phyloP scores from a whole-genome alignment of 2,113 vertebrate genomes.

The Nerophis lumbriciformis region DNA sequence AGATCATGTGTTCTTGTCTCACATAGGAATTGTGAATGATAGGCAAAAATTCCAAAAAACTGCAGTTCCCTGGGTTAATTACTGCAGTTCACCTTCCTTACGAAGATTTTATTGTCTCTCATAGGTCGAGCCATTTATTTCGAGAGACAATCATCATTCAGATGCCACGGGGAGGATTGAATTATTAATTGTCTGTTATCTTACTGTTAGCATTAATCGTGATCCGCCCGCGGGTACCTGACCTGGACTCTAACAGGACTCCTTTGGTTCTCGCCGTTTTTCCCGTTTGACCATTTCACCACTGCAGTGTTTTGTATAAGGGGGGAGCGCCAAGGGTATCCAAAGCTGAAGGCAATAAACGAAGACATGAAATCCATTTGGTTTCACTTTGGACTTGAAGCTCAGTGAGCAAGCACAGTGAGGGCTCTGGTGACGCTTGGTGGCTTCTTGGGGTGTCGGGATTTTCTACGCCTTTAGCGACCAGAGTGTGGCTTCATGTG shows the following conservation, averaged over 20 bases:
- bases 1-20: no score
- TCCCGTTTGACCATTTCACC: constrained; percentile 33
- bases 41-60: no score
- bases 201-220: no score
- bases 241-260: background rate
- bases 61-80: no score
- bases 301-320: constrained; percentile 45
- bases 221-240: no score
- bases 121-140: no score
- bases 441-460: constrained; percentile 35
- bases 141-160: no score
- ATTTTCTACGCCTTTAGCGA: constrained; percentile 38
- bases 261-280: constrained; percentile 41
- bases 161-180: no score
- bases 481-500: constrained; percentile 8
- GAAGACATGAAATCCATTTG: constrained; percentile 67
- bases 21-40: no score
- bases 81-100: no score
- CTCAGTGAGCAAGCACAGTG: constrained; percentile 39
- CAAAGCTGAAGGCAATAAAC: constrained; percentile 62
- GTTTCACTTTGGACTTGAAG: constrained; percentile 57
- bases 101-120: no score
- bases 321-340: constrained; percentile 42
- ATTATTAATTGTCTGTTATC: no score
- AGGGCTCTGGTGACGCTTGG: constrained; percentile 40